Evolutionary conservation across 2,113 vertebrate species (phyloP).

Genomic region (Ceyx margarethae): DNA sequence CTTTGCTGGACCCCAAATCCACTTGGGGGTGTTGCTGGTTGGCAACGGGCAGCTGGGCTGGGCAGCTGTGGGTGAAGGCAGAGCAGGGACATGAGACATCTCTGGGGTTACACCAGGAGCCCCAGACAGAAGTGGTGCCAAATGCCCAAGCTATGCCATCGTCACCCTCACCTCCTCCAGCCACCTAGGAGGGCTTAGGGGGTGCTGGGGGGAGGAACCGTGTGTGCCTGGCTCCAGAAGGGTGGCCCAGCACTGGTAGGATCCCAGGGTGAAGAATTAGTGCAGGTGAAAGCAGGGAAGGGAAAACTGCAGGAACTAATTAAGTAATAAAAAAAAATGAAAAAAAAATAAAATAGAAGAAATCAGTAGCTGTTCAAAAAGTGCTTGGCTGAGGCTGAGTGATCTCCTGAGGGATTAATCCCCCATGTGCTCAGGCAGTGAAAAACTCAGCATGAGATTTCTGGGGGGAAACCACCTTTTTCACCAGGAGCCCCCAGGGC

Average conservation of each 20-base stretch:
- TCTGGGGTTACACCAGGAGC: background rate
- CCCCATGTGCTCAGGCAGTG: background rate
- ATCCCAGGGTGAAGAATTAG: rapidly evolving
- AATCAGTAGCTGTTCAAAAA: background rate
- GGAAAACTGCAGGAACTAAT: background rate
- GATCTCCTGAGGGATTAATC: background rate
- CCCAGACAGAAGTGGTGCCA: rapidly evolving
- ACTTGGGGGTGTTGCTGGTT: background rate
- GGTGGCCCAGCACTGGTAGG: background rate
- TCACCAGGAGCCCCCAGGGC: background rate
- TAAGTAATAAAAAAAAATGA: background rate
- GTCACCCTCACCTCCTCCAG: background rate
- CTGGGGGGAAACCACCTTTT: rapidly evolving
- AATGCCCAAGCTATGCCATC: background rate
- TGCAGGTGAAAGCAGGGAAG: background rate
- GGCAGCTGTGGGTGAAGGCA: background rate
- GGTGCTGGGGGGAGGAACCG: background rate
- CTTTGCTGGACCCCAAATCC: background rate
- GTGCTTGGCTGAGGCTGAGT: background rate
- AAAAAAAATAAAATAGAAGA: too few relatives aligned
- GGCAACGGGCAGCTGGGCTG: background rate
- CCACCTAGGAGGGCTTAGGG: background rate
- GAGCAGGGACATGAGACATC: background rate
- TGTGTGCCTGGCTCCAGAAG: background rate
- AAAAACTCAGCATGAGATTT: background rate